phyloP scores from a whole-genome alignment of 1,140 invertebrate species.

The Druon quercuslanigerum region DNA sequence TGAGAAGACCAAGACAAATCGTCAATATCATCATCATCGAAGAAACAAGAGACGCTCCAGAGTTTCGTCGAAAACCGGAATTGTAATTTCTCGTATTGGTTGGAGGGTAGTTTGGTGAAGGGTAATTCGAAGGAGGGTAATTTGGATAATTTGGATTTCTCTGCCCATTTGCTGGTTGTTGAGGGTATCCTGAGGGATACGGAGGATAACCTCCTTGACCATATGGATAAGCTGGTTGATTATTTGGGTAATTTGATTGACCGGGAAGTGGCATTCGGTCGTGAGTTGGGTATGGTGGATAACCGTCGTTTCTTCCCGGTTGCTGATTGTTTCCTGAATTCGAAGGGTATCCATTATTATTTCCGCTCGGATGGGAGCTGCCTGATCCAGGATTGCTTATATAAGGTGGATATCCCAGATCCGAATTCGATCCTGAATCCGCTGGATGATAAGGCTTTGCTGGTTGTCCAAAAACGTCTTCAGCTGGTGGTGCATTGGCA shows the following conservation, averaged over 20 bases:
- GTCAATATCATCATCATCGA: conserved; percentile 38
- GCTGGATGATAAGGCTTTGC: conserved; percentile 43
- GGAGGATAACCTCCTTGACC: conserved; percentile 37
- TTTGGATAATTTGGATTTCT: conserved; percentile 40
- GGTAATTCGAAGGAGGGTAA: conserved; percentile 43
- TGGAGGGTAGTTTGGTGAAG: conserved; percentile 37
- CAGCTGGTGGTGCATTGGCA: conserved; percentile 67
- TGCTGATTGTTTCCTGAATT: neutral
- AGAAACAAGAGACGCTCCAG: conserved; percentile 27
- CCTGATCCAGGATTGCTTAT: conserved; percentile 45
- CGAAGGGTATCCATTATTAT: conserved; percentile 35
- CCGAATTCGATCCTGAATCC: conserved; percentile 41
- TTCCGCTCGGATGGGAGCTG: conserved; percentile 33
- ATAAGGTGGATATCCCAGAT: conserved; percentile 64
- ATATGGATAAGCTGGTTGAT: conserved; percentile 50
- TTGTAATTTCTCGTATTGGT: conserved; percentile 48
- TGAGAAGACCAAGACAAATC: conserved; percentile 32
- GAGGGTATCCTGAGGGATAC: conserved; percentile 40
- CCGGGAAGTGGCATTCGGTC: conserved; percentile 66
- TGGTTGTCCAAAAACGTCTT: conserved; percentile 47
- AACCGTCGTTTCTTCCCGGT: conserved; percentile 42
- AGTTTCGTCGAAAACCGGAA: conserved; percentile 45
- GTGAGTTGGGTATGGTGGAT: conserved; percentile 52
- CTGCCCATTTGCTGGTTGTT: conserved; percentile 41
- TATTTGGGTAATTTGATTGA: conserved; percentile 50